Percentiles rank a stretch among this genome's conserved stretches.
Conservation (phyloP, 2,113 vertebrate species). For the Stegostoma tigrinum region DNA sequence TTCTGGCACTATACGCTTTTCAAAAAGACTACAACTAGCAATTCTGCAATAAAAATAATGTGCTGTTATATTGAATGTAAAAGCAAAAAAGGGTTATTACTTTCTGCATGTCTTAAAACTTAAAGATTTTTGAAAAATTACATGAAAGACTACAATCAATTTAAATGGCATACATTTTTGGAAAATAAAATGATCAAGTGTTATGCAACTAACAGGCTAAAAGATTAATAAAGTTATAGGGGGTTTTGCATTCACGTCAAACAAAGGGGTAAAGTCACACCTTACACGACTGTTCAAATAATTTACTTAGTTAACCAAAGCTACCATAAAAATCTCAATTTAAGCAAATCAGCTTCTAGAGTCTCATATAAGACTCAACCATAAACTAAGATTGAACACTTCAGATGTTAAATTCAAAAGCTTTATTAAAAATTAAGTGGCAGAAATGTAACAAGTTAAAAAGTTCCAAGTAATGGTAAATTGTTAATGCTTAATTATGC, state of each 20-base stretch:
- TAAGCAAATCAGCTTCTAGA: too few species aligned
- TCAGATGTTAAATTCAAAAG: too few species aligned
- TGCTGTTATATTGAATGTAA: neutral
- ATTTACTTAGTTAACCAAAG: neutral
- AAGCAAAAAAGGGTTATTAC: slow-evolving; percentile 13
- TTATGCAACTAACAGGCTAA: neutral
- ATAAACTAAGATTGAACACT: too few species aligned
- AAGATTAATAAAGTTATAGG: neutral
- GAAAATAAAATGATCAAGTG: neutral
- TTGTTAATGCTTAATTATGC: too few species aligned
- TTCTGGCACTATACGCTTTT: neutral
- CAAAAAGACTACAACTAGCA: neutral
- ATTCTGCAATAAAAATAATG: neutral
- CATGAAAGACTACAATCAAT: neutral
- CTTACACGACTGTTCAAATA: neutral
- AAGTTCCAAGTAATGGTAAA: too few species aligned
- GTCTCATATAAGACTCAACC: too few species aligned
- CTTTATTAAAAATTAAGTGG: too few species aligned
- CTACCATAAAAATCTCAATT: too few species aligned
- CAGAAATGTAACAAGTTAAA: too few species aligned
- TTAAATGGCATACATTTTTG: neutral
- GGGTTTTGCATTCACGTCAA: neutral
- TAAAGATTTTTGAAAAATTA: neutral
- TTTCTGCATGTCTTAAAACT: too few species aligned
- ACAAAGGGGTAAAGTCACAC: neutral